Evolutionary conservation across 2,888 invertebrate species (phyloP), one percentile per base, ranked within the genome.

Genomic region (Hydrotaea diabolus): DNA sequence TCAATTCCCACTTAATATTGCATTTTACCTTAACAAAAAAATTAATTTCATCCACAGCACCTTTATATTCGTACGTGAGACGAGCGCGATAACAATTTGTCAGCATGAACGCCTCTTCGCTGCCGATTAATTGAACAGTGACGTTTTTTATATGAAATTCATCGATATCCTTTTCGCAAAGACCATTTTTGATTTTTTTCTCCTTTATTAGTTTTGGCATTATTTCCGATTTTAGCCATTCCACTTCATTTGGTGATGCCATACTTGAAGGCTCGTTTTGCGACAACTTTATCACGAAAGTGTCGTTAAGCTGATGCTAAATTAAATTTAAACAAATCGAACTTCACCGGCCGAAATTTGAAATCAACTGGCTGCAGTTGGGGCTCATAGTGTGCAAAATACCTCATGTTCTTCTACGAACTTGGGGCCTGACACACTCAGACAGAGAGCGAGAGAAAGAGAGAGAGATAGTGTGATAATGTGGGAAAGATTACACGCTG

Each of bases 21-120:
- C 7, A 31, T 31, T 13, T 73, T 89, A 92, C 92, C 91, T 92
- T 92, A 0, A 91, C 87, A 64, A 92, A 86, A 0, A 92, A 43
- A 19, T 77, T 87, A 0, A 82, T 79, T 2, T 71, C 69, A 31
- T 83, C 77, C 3, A 57, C 55, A 8, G 84, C 81, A 0, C 87
- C 87, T 11, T 84, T 83, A 21, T 87, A 88, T 8, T 86, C 86
- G 71, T 89, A 89, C 13, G 82, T 86, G 0, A 92, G 79, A n/a
- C 83, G 86, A 0, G 89, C 87, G 66, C 88, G 87, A 84, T 90
- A 91, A 77, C 92, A 92, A 8, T 64, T 86, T 17, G 92, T 91
- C 57, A 92, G 39, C 91, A 91, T 91, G 57, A 89, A 91, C 0
- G 91, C 89, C 74, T 91, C 91, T 2, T 89, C 87, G 2, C 76